Conservation (phyloP, 2,888 invertebrate species). For the Scaptomyza reducta region DNA sequence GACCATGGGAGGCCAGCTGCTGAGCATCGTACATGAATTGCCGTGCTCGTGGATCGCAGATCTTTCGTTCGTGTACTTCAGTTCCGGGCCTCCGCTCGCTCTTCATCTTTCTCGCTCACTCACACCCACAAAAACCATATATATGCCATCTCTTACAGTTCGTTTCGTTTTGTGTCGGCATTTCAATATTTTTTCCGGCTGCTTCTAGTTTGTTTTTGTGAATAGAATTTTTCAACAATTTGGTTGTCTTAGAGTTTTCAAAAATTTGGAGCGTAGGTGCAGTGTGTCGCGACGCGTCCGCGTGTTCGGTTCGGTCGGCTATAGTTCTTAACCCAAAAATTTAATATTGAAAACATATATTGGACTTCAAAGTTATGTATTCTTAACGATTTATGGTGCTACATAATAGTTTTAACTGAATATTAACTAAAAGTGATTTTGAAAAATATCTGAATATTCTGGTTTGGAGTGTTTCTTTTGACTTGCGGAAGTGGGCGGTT, state of each 20-base stretch:
- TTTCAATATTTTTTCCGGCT: constrained; percentile 46
- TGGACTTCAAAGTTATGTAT: constrained; percentile 10
- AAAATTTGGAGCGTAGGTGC: constrained; percentile 84
- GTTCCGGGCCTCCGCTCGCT: constrained; percentile 42
- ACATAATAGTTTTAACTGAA: neutral
- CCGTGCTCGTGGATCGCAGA: constrained; percentile 56
- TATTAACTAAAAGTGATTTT: constrained; percentile 3
- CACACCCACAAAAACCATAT: constrained; percentile 18
- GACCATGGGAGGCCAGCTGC: constrained; percentile 70
- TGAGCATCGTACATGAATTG: constrained; percentile 70
- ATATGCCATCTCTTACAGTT: constrained; percentile 44
- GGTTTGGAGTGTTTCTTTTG: constrained; percentile 17
- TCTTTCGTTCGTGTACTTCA: constrained; percentile 69
- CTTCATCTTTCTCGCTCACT: constrained; percentile 25
- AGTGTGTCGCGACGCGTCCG: constrained; percentile 83
- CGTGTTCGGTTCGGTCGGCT: constrained; percentile 65
- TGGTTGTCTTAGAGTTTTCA: constrained; percentile 71
- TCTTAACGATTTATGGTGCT: neutral
- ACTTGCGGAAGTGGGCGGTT: constrained; percentile 67
- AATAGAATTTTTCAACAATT: constrained; percentile 71
- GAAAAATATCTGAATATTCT: constrained; percentile 22
- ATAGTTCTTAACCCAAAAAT: constrained; percentile 33
- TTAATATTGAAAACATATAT: constrained; percentile 6
- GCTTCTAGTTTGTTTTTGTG: constrained; percentile 30
- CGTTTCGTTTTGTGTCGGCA: constrained; percentile 46